Base-by-base conservation (phyloP, 2,888 invertebrate genomes). In the Pyralis farinalis region DNA sequence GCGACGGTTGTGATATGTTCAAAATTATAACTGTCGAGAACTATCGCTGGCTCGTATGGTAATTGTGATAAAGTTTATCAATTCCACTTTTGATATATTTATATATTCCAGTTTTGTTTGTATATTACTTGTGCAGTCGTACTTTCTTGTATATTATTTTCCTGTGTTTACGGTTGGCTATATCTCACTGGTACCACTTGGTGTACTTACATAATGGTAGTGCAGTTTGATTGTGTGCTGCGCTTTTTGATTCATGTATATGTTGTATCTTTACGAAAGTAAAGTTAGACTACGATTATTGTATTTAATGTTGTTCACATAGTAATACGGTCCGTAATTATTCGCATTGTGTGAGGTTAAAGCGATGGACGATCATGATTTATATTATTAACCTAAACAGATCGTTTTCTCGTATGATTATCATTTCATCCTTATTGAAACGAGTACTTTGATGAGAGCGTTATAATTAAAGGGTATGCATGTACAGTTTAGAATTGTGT, bases 1-100 rank as follows among this genome's bases (percentile, higher is more conserved):
- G 45, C 47, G 47, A 44, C 50, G 55, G 53, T 60, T 60, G 58
- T 60, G 56, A 56, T 48, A 43, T 46, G 39, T 43, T 52, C 49
- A 45, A 53, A 50, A 44, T 43, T 39, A 32, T 32, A 11, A 42
- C 31, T 32, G 38, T 37, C 30, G 29, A 22, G 28, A 40, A 36
- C 39, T 28, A 12, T 37, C 40, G 34, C 25, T 37, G 36, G 34
- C 25, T 34, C 37, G 7, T 38, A n/a, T 34, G 34, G 25, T 33
- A 29, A 44, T 49, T 49, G 46, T 47, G 38, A 47, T 42, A 46
- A 41, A 35, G 33, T 44, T 49, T 48, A 39, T 43, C 32, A 37
- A 52, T 52, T 51, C 49, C 52, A 55, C 39, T 52, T 55, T 52
- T 51, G 39, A 47, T 49, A 51, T 56, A 46, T 47, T 50, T 47